Evolutionary conservation across 1,140 invertebrate genomes (phyloP).

Genomic region (Ephestia elutella): DNA sequence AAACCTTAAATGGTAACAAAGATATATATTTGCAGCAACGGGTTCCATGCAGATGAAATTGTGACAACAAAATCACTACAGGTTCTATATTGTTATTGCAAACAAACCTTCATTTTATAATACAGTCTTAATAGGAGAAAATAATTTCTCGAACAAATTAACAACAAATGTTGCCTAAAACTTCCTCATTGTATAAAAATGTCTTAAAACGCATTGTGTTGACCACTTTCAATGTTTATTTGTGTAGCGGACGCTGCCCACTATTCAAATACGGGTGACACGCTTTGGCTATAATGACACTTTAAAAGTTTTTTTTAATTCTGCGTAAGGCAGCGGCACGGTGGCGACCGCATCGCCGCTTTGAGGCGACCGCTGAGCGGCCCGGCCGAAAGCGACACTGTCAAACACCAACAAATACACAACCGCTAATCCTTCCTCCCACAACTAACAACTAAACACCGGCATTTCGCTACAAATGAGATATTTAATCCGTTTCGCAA

Average conservation of each 20-base stretch:
- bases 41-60: too few relatives aligned
- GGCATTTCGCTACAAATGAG: slow-evolving; percentile 57
- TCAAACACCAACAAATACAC: slow-evolving; percentile 51
- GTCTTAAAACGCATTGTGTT: not conserved
- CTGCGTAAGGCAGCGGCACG: slow-evolving; percentile 40
- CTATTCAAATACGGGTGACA: slow-evolving; percentile 14
- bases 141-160: slow-evolving; percentile 5
- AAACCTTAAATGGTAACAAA: too few relatives aligned
- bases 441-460: slow-evolving; percentile 53
- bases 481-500: slow-evolving; percentile 55
- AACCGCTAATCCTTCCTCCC: slow-evolving; percentile 57
- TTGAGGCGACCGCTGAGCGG: slow-evolving; percentile 11
- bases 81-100: too few relatives aligned
- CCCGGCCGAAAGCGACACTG: slow-evolving; percentile 22
- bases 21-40: too few relatives aligned
- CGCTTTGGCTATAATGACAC: slow-evolving; percentile 29
- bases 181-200: slow-evolving; percentile 3
- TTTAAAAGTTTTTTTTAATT: slow-evolving; percentile 38
- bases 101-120: too few relatives aligned
- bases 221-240: slow-evolving; percentile 5
- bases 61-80: too few relatives aligned
- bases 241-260: not conserved
- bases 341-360: slow-evolving; percentile 15
- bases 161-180: not conserved
- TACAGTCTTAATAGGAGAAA: not conserved